Base-by-base conservation (phyloP, 2,797 vertebrate species). In the Rhinichthys osculus region DNA sequence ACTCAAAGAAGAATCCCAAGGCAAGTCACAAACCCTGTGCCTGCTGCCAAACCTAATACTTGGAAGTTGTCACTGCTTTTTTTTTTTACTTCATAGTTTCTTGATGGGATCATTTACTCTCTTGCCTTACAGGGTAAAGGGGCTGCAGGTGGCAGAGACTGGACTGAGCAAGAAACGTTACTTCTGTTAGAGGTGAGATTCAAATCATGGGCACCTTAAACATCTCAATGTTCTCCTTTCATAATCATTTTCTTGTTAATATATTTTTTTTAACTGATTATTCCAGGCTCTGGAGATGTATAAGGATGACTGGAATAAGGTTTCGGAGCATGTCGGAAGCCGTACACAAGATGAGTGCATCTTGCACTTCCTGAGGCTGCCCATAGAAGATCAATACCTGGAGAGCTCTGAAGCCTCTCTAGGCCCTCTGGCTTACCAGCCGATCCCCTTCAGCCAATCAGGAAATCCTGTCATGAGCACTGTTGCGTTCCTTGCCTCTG, bases 231-330 rank as follows among this genome's bases (percentile, higher is more conserved):
- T 77, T 79, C 38, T 66, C n/a, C 4, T 64, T 64, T 42, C 7
- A 6, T 40, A 11, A 14, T 2, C 14, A 9, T 21, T 78, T 38
- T 76, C 14, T 69, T 67, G 33, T n/a, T 4, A 8, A n/a, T 30
- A 50, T 66, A 30, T 54, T 35, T 2, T 54, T 27, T 79, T n/a
- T 44, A 69, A 5, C 57, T 2, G 38, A 44, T 52, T 14, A 50
- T 21, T 66, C 0, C 88, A 99, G 98, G 98, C 97, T 0, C 93
- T 99, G 90, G 98, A 99, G 93, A 99, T 99, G 98, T 99, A 95
- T 93, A 99, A 99, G 91, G 98, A 99, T 2, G 98, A 99, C 93
- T 99, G 98, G 98, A 99, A 99, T 94, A 99, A 99, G 89, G 98
- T 99, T 72, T 99, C 98, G 0, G 98, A 99, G 94, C 98, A 99